Conservation (phyloP, 1,140 invertebrate genomes). For the Rhopalosiphum maidis region DNA sequence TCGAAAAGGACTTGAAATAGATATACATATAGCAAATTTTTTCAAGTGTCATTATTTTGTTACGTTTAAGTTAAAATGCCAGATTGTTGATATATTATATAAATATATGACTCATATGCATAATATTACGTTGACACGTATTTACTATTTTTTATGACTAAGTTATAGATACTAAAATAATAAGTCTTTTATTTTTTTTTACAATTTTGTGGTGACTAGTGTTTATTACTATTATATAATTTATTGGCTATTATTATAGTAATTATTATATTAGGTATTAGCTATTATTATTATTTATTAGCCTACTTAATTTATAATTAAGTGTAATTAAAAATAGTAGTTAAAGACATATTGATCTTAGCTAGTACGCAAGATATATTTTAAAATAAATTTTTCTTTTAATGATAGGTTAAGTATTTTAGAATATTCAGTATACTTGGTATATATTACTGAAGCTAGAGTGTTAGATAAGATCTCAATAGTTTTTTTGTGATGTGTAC, state of each 20-base stretch:
- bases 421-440: not conserved
- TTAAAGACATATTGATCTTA: not conserved
- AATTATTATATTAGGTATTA: not conserved
- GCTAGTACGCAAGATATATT: not conserved
- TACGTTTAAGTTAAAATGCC: not conserved
- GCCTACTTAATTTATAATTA: not conserved
- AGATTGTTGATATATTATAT: not conserved
- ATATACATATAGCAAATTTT: not conserved
- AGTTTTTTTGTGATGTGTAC: not conserved
- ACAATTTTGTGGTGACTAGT: not conserved
- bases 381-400: not conserved
- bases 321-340: not conserved
- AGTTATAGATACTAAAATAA: not conserved
- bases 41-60: not conserved
- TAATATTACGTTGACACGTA: not conserved
- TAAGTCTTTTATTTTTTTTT: not conserved
- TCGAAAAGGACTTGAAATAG: not conserved
- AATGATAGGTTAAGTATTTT: not conserved
- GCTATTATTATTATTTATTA: not conserved
- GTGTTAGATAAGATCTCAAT: not conserved
- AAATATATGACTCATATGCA: slow-evolving; percentile 20
- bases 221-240: not conserved
- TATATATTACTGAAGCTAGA: not conserved
- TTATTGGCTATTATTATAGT: not conserved
- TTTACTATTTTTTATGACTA: not conserved